phyloP scores from a whole-genome alignment of 2,888 invertebrate genomes.

The Pediacus dermestoides region DNA sequence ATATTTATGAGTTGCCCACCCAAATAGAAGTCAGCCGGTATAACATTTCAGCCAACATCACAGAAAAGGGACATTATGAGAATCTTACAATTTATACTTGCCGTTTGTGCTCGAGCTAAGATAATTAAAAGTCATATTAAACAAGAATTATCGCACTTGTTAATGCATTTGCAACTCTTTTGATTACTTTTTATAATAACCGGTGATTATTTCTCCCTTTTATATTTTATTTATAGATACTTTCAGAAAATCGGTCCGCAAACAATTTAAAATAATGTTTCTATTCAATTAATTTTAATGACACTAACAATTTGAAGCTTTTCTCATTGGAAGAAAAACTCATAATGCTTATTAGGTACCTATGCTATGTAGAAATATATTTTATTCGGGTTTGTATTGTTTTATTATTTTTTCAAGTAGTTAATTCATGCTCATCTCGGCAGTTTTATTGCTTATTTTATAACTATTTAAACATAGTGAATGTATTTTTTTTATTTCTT shows the following conservation, averaged over 20 bases:
- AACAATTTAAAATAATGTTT: too few species aligned
- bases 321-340: too few species aligned
- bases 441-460: too few species aligned
- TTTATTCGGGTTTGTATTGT: too few species aligned
- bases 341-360: too few species aligned
- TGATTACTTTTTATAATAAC: constrained; percentile 15
- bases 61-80: constrained; percentile 20
- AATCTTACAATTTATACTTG: constrained; percentile 29
- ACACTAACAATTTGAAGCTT: too few species aligned
- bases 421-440: too few species aligned
- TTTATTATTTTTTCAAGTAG: too few species aligned
- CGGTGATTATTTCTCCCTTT: constrained; percentile 9
- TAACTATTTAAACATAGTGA: constrained; percentile 11
- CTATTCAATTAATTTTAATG: too few species aligned
- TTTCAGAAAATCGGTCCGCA: too few species aligned
- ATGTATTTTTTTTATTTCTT: constrained; percentile 9
- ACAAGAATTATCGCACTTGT: constrained; percentile 45
- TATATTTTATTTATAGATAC: too few species aligned
- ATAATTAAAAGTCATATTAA: constrained; percentile 47
- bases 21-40: constrained; percentile 32
- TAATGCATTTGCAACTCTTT: constrained; percentile 15
- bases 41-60: constrained; percentile 31
- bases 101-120: constrained; percentile 28
- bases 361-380: too few species aligned
- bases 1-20: constrained; percentile 38